Evolutionary conservation across 2,113 vertebrate genomes (phyloP), one percentile per base, ranked within the genome.

Genomic region (Montifringilla adamsi): DNA sequence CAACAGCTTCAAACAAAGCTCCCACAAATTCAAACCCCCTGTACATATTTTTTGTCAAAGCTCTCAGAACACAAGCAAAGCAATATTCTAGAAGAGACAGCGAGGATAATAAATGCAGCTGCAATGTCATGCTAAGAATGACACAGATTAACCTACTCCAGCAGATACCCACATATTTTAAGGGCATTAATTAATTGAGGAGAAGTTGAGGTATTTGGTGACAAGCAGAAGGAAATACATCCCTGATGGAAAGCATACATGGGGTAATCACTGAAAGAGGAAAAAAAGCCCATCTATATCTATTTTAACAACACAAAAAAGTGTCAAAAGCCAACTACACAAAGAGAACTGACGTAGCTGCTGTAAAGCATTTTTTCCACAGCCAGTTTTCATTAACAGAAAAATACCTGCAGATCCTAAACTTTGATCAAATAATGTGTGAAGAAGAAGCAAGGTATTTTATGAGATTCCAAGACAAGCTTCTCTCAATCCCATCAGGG

Each of bases 331-430:
- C 46, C 80, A 90, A 24, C 26, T 39, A 37, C 15, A 81, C 73
- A 79, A 78, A 89, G 39, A 78, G 77, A 92, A 73, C 37, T 76
- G 56, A 68, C 3, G 5, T 14, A 13, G 50, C 0, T 88, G 28
- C 33, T 78, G 35, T 24, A 67, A 47, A 78, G 49, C 70, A 35
- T 31, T 82, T 64, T 72, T 89, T 89, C 37, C n/a, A 85, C 41
- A 53, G 84, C 18, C 62, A 79, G 41, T 43, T 93, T 89, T 94
- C 67, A 95, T 93, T 83, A 94, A 52, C 4, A 89, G 49, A 82
- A 95, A 89, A 91, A 87, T 30, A 91, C 53, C 68, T 79, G 49
- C 76, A 84, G 66, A 95, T 95, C 66, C 43, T 3, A 87, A 81
- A 41, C 52, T 67, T 76, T 69, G 89, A 93, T 91, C 69, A 91